phyloP scores from a whole-genome alignment of 2,113 vertebrate genomes.

The Crotalus horridus region DNA sequence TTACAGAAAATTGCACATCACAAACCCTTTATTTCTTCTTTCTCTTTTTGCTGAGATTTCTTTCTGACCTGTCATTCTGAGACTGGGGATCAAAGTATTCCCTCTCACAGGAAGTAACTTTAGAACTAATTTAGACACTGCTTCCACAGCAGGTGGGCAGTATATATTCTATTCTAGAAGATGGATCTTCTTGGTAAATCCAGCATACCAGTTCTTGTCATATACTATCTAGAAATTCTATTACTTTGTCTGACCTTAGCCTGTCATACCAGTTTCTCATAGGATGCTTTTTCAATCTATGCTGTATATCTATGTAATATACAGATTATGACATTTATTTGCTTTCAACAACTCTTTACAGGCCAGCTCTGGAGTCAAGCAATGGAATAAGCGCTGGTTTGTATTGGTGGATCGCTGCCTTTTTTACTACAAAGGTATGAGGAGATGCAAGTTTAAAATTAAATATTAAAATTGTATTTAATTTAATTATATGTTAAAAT shows the following conservation, averaged over 20 bases:
- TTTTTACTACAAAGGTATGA: slow-evolving; percentile 95
- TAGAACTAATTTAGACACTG: neutral
- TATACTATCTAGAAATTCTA: neutral
- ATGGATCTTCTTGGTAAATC: neutral
- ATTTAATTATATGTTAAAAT: neutral
- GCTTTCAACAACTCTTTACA: slow-evolving; percentile 47
- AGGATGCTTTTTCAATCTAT: neutral
- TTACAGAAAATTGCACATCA: neutral
- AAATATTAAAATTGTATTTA: neutral
- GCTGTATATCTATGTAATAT: neutral
- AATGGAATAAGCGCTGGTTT: slow-evolving; percentile 98
- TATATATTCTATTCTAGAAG: neutral
- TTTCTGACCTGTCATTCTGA: neutral
- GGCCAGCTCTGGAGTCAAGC: slow-evolving; percentile 94
- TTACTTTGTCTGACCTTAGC: neutral
- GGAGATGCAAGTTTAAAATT: neutral
- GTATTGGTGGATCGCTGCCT: slow-evolving; percentile 92
- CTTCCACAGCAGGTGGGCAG: neutral
- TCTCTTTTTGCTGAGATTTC: neutral
- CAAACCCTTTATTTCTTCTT: neutral
- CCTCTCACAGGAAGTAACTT: neutral
- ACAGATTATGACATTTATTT: neutral
- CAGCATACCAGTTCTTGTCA: neutral
- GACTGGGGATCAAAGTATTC: neutral
- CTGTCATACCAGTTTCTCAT: neutral